These are phyloP conservation scores for Opisthocomus hoazin DNA, from an alignment of 2,113 vertebrate species.

Conservation along the genomic window DNA sequence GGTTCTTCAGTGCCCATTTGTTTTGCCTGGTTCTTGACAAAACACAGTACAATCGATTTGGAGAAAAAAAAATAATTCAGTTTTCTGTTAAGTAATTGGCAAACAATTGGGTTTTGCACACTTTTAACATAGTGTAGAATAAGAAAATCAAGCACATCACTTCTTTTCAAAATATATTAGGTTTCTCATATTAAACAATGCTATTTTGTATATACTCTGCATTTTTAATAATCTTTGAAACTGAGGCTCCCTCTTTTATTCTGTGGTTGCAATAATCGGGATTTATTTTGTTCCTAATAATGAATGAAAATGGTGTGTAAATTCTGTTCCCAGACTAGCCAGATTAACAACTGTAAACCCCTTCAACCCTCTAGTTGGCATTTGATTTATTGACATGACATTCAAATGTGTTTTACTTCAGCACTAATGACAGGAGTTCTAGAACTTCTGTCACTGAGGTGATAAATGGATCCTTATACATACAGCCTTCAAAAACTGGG, in stretches of 20 bases:
- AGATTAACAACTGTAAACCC: constrained; percentile 48
- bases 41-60: not conserved
- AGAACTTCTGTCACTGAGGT: constrained; percentile 33
- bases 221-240: not conserved
- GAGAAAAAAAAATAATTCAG: not conserved
- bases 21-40: not conserved
- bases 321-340: constrained; percentile 22
- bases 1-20: not conserved
- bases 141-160: not conserved
- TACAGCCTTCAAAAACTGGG: constrained; percentile 18
- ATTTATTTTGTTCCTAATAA: constrained; percentile 8
- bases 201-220: not conserved
- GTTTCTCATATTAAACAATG: not conserved
- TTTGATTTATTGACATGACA: constrained; percentile 53
- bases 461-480: not conserved
- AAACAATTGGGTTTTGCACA: not conserved
- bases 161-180: not conserved
- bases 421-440: constrained; percentile 32
- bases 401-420: constrained; percentile 58
- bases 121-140: not conserved
- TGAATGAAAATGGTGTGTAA: constrained; percentile 31
- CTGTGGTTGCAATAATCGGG: not conserved
- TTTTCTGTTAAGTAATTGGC: not conserved
- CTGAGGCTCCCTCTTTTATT: not conserved
- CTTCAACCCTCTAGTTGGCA: constrained; percentile 20